A percentile compares a stretch with the other conserved stretches of the same genome.
Evolutionary conservation across 2,113 vertebrate species (phyloP).

Genomic region (Sorex araneus): DNA sequence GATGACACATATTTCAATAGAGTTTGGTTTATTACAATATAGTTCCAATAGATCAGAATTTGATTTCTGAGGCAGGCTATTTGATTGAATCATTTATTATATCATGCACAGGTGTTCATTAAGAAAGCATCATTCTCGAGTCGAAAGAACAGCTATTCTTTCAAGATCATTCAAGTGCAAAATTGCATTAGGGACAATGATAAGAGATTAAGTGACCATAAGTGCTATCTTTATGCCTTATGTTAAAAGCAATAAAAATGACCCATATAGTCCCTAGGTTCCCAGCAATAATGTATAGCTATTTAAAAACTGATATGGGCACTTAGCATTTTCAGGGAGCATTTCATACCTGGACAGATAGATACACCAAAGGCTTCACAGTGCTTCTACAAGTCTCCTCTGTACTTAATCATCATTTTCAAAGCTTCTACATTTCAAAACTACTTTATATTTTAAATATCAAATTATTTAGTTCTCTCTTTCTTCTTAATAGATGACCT

Average conservation of each 20-base stretch:
- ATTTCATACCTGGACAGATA: background rate
- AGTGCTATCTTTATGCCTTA: conserved; percentile 78
- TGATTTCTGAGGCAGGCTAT: conserved; percentile 76
- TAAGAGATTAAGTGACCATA: conserved; percentile 75
- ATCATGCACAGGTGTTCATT: conserved; percentile 79
- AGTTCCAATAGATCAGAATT: conserved; percentile 74
- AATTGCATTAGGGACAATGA: conserved; percentile 80
- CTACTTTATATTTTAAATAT: background rate
- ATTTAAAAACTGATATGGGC: conserved; percentile 2
- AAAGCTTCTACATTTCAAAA: background rate
- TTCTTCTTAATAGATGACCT: background rate
- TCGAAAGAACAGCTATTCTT: conserved; percentile 76
- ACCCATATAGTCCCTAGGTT: conserved; percentile 55
- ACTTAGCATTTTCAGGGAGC: conserved; percentile 35
- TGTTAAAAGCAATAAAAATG: conserved; percentile 75
- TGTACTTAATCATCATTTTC: background rate
- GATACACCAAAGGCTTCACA: background rate
- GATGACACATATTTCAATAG: conserved; percentile 68
- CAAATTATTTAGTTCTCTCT: background rate
- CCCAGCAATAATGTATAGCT: conserved; percentile 16
- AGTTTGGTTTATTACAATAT: conserved; percentile 73
- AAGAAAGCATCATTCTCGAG: conserved; percentile 66
- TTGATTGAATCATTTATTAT: conserved; percentile 76
- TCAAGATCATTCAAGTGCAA: conserved; percentile 83
- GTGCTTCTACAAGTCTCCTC: background rate